These are phyloP conservation scores for Oncorhynchus nerka DNA, from an alignment of 2,113 vertebrate species.

Conservation along the genomic window DNA sequence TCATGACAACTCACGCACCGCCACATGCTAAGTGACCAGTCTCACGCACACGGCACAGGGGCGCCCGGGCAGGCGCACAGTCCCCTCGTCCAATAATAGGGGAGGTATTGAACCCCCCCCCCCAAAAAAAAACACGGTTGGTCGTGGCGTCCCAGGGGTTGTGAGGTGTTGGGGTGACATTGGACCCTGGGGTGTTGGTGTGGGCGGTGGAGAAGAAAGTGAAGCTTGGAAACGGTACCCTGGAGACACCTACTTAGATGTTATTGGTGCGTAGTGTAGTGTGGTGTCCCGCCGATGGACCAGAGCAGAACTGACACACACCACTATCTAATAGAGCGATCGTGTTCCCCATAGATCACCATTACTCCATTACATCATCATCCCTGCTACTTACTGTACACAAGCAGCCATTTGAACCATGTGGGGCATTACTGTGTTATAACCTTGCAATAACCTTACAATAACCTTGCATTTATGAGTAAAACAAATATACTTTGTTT, in stretches of 20 bases:
- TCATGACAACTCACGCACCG: slow-evolving; percentile 71
- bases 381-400: not conserved
- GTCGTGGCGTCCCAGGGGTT: not conserved
- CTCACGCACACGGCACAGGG: not conserved
- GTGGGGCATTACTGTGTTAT: not conserved
- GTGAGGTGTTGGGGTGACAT: not conserved
- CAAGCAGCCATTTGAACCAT: not conserved
- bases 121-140: not conserved
- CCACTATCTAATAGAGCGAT: not conserved
- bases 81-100: slow-evolving; percentile 27
- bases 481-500: too few species aligned
- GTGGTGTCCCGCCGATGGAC: not conserved
- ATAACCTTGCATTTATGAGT: too few species aligned
- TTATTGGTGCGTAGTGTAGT: not conserved
- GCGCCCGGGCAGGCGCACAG: slow-evolving; percentile 12
- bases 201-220: not conserved
- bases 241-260: not conserved
- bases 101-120: not conserved
- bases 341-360: not conserved
- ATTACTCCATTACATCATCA: not conserved
- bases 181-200: not conserved
- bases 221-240: not conserved
- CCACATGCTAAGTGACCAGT: slow-evolving; percentile 39
- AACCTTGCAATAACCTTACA: too few species aligned
- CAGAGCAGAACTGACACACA: not conserved